Evolutionary conservation across 2,113 vertebrate species (phyloP).

Genomic region (Stomatorhinus ivindoensis): DNA sequence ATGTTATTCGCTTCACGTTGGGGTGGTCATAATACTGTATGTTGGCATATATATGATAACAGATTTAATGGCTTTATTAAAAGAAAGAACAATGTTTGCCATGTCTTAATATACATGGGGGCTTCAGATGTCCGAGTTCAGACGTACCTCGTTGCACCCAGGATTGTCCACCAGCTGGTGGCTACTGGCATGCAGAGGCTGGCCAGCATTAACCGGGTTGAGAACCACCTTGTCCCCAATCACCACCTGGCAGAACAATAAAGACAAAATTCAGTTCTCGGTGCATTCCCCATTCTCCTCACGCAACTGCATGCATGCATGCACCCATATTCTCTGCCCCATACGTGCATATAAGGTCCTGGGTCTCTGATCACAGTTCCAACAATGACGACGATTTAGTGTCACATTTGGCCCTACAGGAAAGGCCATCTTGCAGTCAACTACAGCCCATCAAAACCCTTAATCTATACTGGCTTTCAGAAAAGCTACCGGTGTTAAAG

Average conservation of each 20-base stretch:
- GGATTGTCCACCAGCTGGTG: slow-evolving; percentile 95
- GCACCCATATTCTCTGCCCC: no score
- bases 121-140: neutral
- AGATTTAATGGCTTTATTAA: neutral
- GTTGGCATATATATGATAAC: neutral
- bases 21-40: neutral
- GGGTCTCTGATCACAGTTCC: neutral
- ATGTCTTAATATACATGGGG: neutral
- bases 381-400: neutral
- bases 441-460: neutral
- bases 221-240: slow-evolving; percentile 97
- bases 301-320: neutral
- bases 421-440: neutral
- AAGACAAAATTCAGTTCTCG: neutral
- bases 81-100: neutral
- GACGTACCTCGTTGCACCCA: slow-evolving; percentile 88
- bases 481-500: neutral
- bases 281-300: neutral
- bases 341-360: neutral
- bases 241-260: slow-evolving; percentile 69
- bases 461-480: neutral
- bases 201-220: slow-evolving; percentile 94
- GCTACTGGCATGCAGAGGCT: slow-evolving; percentile 91
- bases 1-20: neutral
- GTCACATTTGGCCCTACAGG: neutral